These are phyloP conservation scores for Notoglanidium macrostoma DNA, from an alignment of 2,797 vertebrate species.

Conservation along the genomic window DNA sequence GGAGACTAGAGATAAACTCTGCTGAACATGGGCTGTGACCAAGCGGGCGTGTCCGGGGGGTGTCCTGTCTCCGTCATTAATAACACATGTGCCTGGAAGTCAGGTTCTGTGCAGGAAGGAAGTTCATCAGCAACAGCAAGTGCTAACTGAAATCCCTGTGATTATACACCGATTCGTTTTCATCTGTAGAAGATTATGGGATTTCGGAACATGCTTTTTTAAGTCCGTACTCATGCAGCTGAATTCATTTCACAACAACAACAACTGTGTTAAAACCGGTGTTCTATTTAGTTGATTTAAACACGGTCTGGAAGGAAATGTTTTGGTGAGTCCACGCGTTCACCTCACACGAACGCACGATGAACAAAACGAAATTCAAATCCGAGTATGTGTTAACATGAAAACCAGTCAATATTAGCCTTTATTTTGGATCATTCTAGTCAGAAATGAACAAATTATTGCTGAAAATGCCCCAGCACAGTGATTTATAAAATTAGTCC, in stretches of 20 bases:
- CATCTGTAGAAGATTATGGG: not conserved
- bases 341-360: not conserved
- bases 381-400: not conserved
- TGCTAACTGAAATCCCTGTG: not conserved
- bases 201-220: not conserved
- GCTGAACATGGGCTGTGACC: slow-evolving; percentile 37
- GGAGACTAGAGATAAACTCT: slow-evolving; percentile 52
- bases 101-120: not conserved
- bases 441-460: not conserved
- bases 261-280: not conserved
- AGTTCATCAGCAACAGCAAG: slow-evolving; percentile 11
- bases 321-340: not conserved
- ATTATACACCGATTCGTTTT: not conserved
- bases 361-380: not conserved
- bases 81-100: slow-evolving; percentile 48
- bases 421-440: not conserved
- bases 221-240: not conserved
- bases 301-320: not conserved
- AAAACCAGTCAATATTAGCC: not conserved
- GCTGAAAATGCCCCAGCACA: not conserved
- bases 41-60: slow-evolving; percentile 21
- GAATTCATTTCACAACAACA: not conserved
- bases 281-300: not conserved
- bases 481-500: not conserved
- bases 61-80: slow-evolving; percentile 40